Base-by-base conservation (phyloP, 2,797 vertebrate species). In the Acanthurus tractus region DNA sequence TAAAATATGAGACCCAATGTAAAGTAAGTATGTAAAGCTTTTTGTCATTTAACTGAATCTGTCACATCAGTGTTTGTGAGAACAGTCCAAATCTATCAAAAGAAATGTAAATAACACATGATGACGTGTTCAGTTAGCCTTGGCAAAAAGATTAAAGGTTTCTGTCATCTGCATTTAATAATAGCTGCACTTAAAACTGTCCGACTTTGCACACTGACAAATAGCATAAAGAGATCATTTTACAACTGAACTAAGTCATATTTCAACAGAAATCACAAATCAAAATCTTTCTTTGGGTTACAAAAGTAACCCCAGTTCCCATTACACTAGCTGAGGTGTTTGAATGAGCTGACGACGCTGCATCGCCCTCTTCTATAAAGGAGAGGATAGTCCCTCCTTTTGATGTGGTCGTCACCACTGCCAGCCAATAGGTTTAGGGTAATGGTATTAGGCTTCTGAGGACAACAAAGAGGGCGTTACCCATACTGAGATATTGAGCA, bases 131-230 rank as follows among this genome's bases (percentile, higher is more conserved):
- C 46, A 72, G 66, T 73, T 69, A 64, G 68, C 20, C 53, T 61
- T 74, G 63, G 57, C 73, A 85, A 81, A 83, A 58, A 79, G 38
- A 63, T 80, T 23, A 57, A 44, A 81, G 34, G 14, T 58, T 73
- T 83, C 62, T 48, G 58, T 88, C 88, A 88, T 86, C 78, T 84
- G 89, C 17, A 40, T 80, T 89, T 88, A 86, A 90, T 91, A 87
- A 86, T 76, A 87, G 76, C 81, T 76, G 58, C 72, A 83, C 79
- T 83, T 86, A 52, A 78, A 87, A 84, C 78, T 70, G 75, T 79
- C 86, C 48, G 1, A 83, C 62, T 79, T 87, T 83, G 89, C 68
- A 62, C 12, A 0, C 14, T 45, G 56, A 84, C 86, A 87, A 78
- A 82, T 46, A 45, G 78, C 78, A 87, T 82, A 74, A 86, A 82